Percentiles rank a stretch among this genome's conserved stretches.
Evolutionary conservation across 2,113 vertebrate species (phyloP).

Genomic region (Phyllostomus hastatus): DNA sequence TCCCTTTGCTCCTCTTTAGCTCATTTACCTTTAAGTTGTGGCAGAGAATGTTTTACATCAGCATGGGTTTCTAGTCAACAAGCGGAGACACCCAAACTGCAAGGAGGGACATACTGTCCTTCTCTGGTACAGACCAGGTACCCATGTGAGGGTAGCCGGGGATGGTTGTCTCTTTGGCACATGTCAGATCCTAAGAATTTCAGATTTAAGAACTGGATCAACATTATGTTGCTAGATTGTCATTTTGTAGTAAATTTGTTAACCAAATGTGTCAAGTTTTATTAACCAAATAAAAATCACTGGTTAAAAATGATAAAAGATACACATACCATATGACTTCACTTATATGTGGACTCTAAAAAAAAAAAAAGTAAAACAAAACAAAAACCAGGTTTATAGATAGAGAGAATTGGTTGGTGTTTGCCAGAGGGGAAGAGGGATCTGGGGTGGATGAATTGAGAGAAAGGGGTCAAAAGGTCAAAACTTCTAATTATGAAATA

Average conservation of each 20-base stretch:
- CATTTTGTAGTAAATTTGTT: not conserved
- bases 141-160: not conserved
- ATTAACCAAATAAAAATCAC: not conserved
- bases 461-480: not conserved
- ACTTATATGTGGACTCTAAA: not conserved
- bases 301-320: not conserved
- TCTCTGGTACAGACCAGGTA: not conserved
- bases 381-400: not conserved
- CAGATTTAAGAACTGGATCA: not conserved
- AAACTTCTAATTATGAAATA: not conserved
- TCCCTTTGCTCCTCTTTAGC: not conserved
- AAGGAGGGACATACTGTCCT: not conserved
- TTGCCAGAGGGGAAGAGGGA: not conserved
- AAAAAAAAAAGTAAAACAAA: not conserved
- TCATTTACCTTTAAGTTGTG: not conserved
- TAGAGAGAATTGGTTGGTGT: not conserved
- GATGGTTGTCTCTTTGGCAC: not conserved
- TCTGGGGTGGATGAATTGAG: not conserved
- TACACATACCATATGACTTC: not conserved
- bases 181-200: not conserved
- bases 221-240: not conserved
- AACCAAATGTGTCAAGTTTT: not conserved
- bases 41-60: not conserved
- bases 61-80: not conserved
- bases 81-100: not conserved